Conservation (phyloP, 2,113 vertebrate species). For the Anguilla rostrata region DNA sequence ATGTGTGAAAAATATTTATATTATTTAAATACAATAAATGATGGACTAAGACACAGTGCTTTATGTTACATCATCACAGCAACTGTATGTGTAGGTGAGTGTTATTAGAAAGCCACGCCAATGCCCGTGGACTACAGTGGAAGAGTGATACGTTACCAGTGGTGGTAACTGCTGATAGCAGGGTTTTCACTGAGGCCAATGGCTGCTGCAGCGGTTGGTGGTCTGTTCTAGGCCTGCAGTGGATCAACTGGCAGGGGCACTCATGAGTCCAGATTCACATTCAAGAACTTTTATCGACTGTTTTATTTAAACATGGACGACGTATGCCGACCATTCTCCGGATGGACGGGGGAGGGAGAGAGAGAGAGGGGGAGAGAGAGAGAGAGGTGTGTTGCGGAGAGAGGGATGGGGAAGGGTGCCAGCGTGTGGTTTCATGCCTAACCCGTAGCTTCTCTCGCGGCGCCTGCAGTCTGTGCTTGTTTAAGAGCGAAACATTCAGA, state of each 20-base stretch:
- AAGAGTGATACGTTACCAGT: background rate
- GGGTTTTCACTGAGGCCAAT: background rate
- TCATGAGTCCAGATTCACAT: background rate
- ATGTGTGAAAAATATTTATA: background rate
- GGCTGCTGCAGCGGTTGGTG: background rate
- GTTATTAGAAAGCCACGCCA: background rate
- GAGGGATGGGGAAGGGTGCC: conserved; percentile 9
- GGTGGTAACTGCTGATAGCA: background rate
- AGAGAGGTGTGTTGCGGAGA: background rate
- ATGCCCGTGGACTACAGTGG: background rate
- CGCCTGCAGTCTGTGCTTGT: conserved; percentile 39
- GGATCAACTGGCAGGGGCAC: background rate
- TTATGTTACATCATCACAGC: background rate
- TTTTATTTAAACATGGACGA: background rate
- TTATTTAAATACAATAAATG: background rate
- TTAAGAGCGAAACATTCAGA: conserved; percentile 29
- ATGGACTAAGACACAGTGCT: background rate
- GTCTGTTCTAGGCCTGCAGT: background rate
- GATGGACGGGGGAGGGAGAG: background rate
- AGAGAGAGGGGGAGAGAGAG: background rate
- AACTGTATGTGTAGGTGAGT: background rate
- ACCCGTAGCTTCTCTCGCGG: conserved; percentile 35
- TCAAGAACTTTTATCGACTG: background rate
- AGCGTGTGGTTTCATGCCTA: conserved; percentile 47
- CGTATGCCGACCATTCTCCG: background rate